These are phyloP conservation scores for Polymixis flavicincta DNA, from an alignment of 2,888 invertebrate species.

Conservation along the genomic window DNA sequence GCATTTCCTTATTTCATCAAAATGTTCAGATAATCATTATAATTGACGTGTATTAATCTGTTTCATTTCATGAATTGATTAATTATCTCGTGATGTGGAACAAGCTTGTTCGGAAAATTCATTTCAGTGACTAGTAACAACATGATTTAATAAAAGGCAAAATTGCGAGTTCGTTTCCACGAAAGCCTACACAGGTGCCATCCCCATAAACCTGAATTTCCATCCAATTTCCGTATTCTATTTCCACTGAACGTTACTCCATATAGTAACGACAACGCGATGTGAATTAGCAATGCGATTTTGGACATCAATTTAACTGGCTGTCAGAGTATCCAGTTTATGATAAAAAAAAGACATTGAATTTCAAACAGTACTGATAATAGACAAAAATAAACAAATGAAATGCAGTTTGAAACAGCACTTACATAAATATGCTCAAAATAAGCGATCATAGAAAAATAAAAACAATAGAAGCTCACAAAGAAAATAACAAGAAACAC, in stretches of 20 bases:
- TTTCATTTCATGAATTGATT: background rate
- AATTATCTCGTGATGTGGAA: background rate
- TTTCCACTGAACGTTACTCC: constrained; percentile 21
- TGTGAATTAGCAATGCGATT: constrained; percentile 40
- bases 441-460: background rate
- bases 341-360: background rate
- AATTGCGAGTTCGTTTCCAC: constrained; percentile 10
- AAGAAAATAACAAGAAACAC: background rate
- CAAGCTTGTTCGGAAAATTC: background rate
- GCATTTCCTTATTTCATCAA: background rate
- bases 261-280: constrained; percentile 8
- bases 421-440: background rate
- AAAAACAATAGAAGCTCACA: background rate
- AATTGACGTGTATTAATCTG: background rate
- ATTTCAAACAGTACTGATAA: background rate
- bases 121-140: background rate
- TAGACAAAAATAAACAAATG: too few species aligned
- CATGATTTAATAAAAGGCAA: background rate
- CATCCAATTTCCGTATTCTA: constrained; percentile 32
- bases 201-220: constrained; percentile 32
- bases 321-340: background rate
- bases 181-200: constrained; percentile 8
- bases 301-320: background rate
- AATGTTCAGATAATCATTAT: background rate
- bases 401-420: too few species aligned